Conservation (phyloP, 1,140 invertebrate genomes). For the Eriosoma lanigerum region DNA sequence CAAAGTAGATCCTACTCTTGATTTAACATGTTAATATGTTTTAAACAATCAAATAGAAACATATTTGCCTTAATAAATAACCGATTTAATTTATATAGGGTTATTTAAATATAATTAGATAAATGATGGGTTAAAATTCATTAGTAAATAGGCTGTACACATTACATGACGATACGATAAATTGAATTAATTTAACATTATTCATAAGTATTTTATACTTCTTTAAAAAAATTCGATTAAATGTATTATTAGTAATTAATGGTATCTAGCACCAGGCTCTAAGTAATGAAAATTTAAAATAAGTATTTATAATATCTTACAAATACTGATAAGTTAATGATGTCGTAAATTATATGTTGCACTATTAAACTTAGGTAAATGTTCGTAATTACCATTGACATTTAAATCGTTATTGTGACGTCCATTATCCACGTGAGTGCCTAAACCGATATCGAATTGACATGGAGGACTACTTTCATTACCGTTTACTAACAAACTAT, state of each 20-base stretch:
- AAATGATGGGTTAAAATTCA: not conserved
- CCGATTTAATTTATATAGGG: not conserved
- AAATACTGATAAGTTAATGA: too few species aligned
- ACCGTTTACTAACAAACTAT: not conserved
- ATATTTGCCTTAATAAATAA: not conserved
- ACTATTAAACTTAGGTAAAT: too few species aligned
- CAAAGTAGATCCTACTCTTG: not conserved
- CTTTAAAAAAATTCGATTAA: too few species aligned
- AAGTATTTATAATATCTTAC: too few species aligned
- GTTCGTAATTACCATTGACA: not conserved
- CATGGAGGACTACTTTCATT: constrained; percentile 23
- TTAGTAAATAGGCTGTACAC: not conserved
- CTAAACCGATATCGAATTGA: constrained; percentile 36
- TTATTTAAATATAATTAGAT: not conserved
- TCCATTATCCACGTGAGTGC: constrained; percentile 35
- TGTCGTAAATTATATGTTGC: too few species aligned
- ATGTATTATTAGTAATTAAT: too few species aligned
- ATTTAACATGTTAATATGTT: not conserved
- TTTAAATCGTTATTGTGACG: not conserved
- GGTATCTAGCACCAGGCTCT: too few species aligned
- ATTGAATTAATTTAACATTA: not conserved
- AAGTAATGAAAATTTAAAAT: too few species aligned
- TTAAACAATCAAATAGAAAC: too few species aligned
- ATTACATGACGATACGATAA: too few species aligned
- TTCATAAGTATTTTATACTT: too few species aligned